Evolutionary conservation across 2,797 vertebrate genomes (phyloP).

Genomic region (Gallinago solitaria): DNA sequence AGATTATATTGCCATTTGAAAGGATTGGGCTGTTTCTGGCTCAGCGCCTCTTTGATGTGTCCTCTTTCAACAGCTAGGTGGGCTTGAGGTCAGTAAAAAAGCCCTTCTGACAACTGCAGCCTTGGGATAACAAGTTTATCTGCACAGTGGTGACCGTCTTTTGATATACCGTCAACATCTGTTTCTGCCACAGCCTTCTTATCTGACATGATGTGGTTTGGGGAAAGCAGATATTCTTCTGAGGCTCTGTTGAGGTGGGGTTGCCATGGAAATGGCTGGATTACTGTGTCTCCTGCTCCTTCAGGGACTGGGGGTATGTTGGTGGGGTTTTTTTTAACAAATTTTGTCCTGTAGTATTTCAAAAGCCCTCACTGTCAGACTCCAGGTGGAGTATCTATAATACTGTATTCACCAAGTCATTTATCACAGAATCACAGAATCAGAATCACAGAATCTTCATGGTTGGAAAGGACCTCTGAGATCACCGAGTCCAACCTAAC

Average conservation of each 20-base stretch:
- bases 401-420: background rate
- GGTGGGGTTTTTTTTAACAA: background rate
- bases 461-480: no score
- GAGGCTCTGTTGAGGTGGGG: background rate
- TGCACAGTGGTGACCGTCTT: background rate
- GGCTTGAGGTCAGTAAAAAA: background rate
- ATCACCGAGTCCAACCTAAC: no score
- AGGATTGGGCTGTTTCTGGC: background rate
- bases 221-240: background rate
- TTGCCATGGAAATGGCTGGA: background rate
- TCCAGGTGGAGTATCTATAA: fast-evolving
- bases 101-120: background rate
- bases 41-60: background rate
- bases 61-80: background rate
- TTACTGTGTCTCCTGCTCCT: background rate
- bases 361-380: background rate
- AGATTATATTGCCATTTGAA: background rate
- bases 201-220: background rate
- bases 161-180: background rate
- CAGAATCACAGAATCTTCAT: no score
- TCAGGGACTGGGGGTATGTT: background rate
- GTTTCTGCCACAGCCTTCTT: background rate
- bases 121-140: background rate
- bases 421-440: background rate
- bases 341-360: background rate